Percentiles rank a stretch among this genome's conserved stretches.
phyloP scores from a whole-genome alignment of 2,888 invertebrate species.

The Blastobasis adustella region DNA sequence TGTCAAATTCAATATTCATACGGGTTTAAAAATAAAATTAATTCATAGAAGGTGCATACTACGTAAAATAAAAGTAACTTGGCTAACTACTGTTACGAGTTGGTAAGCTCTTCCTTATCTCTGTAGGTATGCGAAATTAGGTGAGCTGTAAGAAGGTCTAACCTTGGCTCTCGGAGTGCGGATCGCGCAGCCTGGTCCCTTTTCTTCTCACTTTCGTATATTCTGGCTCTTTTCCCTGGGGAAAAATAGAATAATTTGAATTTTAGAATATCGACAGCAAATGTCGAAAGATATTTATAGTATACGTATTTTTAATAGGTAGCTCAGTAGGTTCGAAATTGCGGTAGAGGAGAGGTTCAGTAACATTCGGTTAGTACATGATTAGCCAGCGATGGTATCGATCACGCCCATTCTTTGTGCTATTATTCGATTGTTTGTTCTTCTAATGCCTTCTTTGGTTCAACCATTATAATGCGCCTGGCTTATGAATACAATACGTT shows the following conservation, averaged over 20 bases:
- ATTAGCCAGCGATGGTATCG: too few relatives aligned
- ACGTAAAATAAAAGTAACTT: constrained; percentile 61
- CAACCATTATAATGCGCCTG: too few relatives aligned
- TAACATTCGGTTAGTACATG: too few relatives aligned
- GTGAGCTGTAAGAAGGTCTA: constrained; percentile 19
- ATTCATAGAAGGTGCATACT: constrained; percentile 62
- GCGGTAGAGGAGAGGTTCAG: too few relatives aligned
- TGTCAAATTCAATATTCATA: constrained; percentile 65
- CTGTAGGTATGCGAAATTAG: constrained; percentile 9
- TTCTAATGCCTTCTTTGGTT: too few relatives aligned
- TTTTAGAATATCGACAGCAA: too few relatives aligned
- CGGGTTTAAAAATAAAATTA: constrained; percentile 58
- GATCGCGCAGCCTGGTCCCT: constrained; percentile 85
- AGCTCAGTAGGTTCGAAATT: too few relatives aligned
- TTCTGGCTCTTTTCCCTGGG: constrained; percentile 85
- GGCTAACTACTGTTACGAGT: constrained; percentile 55
- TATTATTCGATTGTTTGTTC: too few relatives aligned
- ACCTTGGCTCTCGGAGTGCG: constrained; percentile 91
- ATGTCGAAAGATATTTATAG: too few relatives aligned
- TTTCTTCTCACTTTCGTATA: constrained; percentile 89
- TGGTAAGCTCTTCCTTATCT: constrained; percentile 45
- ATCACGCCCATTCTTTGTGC: too few relatives aligned
- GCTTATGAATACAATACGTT: too few relatives aligned
- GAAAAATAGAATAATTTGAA: neutral
- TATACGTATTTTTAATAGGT: too few relatives aligned